phyloP scores from a whole-genome alignment of 92 coral and sea anemone genomes.

The Phenganax subtilis region DNA sequence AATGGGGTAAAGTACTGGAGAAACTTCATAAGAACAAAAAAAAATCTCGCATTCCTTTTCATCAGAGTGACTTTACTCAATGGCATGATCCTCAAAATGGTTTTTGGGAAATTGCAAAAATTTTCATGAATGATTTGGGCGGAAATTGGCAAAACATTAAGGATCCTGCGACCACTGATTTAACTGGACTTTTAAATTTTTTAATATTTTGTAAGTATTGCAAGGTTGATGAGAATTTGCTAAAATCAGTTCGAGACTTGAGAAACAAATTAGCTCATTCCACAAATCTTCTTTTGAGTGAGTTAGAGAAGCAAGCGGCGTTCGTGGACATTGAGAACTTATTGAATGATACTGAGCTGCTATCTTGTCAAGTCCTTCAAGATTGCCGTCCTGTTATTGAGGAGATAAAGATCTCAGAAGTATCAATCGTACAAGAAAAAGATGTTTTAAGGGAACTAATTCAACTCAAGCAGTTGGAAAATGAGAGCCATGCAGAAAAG shows the following conservation, averaged over 20 bases:
- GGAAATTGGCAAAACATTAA: conserved; percentile 35
- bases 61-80: conserved; percentile 57
- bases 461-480: neutral
- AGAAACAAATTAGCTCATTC: conserved; percentile 51
- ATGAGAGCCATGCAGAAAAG: neutral
- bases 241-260: conserved; percentile 54
- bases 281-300: conserved; percentile 3
- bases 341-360: conserved; percentile 19
- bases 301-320: conserved; percentile 32
- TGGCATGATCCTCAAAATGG: conserved; percentile 70
- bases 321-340: conserved; percentile 16
- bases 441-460: conserved; percentile 8
- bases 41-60: conserved; percentile 46
- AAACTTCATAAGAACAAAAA: conserved; percentile 53
- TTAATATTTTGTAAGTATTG: conserved; percentile 59
- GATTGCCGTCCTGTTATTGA: conserved; percentile 23
- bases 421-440: conserved; percentile 10
- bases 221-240: conserved; percentile 49
- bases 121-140: conserved; percentile 71
- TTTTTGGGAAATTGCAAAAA: conserved; percentile 81
- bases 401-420: neutral
- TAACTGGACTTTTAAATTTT: conserved; percentile 69
- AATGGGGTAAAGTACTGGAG: conserved; percentile 9
- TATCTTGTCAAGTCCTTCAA: conserved; percentile 11
- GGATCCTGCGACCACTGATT: conserved; percentile 59